Conservation (phyloP, 2,113 vertebrate genomes). For the Zingel zingel region DNA sequence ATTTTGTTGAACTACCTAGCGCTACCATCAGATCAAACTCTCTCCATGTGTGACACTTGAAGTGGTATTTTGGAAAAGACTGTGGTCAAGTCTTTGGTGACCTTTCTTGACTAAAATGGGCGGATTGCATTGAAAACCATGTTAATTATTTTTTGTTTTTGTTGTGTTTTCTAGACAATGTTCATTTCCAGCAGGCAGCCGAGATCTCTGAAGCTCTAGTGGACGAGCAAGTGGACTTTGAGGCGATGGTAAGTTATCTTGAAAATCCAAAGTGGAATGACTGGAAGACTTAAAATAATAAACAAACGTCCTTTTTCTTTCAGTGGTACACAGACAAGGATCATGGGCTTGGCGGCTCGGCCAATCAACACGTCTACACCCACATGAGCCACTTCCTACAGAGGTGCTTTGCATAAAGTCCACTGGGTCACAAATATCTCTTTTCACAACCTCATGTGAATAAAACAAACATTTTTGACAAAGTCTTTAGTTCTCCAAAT, state of each 20-base stretch:
- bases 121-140: no score
- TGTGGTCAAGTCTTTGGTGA: not conserved
- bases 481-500: not conserved
- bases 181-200: conserved; percentile 97
- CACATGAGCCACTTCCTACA: conserved; percentile 95
- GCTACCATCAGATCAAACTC: not conserved
- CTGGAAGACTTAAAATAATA: not conserved
- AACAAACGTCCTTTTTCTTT: not conserved
- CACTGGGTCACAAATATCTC: not conserved
- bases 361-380: conserved; percentile 92
- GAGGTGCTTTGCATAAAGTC: conserved; percentile 88
- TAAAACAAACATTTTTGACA: not conserved
- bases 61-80: not conserved
- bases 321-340: conserved; percentile 99
- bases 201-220: conserved; percentile 97
- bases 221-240: conserved; percentile 94
- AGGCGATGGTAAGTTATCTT: conserved; percentile 90
- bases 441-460: conserved; percentile 14
- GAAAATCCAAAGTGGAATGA: not conserved
- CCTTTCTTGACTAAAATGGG: not conserved
- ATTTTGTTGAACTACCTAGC: not conserved
- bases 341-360: conserved; percentile 88
- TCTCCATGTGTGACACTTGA: not conserved
- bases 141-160: not conserved
- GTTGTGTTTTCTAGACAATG: conserved; percentile 89